A percentile compares a stretch with the other conserved stretches of the same genome.
These are phyloP conservation scores for Rhinoderma darwinii DNA, from an alignment of 2,113 vertebrate genomes.

Conservation along the genomic window DNA sequence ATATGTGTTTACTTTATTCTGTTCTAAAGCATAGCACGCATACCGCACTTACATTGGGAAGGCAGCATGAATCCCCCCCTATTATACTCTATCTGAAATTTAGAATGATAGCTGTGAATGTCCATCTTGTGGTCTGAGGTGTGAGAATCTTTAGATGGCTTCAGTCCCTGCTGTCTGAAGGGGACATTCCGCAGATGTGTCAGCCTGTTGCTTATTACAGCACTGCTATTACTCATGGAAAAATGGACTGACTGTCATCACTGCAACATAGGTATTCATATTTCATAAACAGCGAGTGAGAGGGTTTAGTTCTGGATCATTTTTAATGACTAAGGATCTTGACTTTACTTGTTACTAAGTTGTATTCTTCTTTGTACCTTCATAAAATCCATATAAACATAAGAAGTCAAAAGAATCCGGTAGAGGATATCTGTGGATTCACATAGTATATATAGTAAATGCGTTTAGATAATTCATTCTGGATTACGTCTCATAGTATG, in stretches of 20 bases:
- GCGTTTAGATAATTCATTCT: not conserved
- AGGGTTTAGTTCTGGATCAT: slow-evolving; percentile 70
- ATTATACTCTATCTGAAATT: slow-evolving; percentile 11
- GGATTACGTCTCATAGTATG: not conserved
- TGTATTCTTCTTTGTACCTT: slow-evolving; percentile 11
- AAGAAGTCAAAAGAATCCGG: slow-evolving; percentile 1
- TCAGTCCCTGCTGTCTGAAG: slow-evolving; percentile 63
- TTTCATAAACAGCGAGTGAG: slow-evolving; percentile 68
- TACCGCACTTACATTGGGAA: slow-evolving; percentile 28
- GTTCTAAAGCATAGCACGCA: slow-evolving; percentile 27
- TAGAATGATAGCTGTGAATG: slow-evolving; percentile 58
- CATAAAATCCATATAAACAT: slow-evolving; percentile 16
- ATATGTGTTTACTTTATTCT: slow-evolving; percentile 22
- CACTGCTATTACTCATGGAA: slow-evolving; percentile 67
- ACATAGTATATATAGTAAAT: not conserved
- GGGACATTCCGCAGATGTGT: slow-evolving; percentile 64
- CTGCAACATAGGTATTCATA: slow-evolving; percentile 62
- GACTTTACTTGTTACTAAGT: slow-evolving; percentile 63
- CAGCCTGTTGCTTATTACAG: slow-evolving; percentile 62
- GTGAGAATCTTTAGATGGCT: slow-evolving; percentile 62
- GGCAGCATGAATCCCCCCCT: not conserved
- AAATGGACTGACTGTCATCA: slow-evolving; percentile 68
- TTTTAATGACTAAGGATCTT: slow-evolving; percentile 62
- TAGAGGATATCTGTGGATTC: not conserved
- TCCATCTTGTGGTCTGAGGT: slow-evolving; percentile 52